Base-by-base conservation (phyloP, 2,113 vertebrate species). In the Coreoperca whiteheadi region DNA sequence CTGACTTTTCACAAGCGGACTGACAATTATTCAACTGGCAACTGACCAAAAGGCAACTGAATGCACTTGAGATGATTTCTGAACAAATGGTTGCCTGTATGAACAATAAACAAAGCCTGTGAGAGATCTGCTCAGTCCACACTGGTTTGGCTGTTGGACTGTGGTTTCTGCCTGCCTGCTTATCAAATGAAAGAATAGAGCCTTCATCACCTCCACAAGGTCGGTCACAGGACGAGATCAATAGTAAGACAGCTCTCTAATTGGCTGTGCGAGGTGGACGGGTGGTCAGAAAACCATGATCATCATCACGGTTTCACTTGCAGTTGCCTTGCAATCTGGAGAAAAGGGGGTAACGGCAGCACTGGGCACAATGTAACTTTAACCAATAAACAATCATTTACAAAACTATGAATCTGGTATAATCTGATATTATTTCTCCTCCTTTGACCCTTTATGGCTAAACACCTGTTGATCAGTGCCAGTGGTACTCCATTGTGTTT, bases 111-210 rank as follows among this genome's bases (percentile, higher is more conserved):
- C 25, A 51, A 51, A 70, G 41, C 20, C 48, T 37, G 9, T 48
- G 46, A 37, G 46, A 15, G 18, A 30, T 28, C 56, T 25, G 69
- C 63, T 68, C 25, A 25, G 34, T 51, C 64, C 0, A 3, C 53
- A 0, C 23, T 53, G 32, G 53, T 61, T 10, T 53, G 60, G 18
- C 72, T 41, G 50, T 21, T 60, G 32, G 12, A 39, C 51, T 28
- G 34, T 0, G 37, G 71, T 84, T 66, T 74, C 20, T 66, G 64
- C 8, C 41, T n/a, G 56, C 76, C 74, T 82, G 81, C n/a, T 81
- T 63, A 90, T 84, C 70, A 84, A 70, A 70, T 75, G 56, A 75
- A 48, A 56, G 6, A 50, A 23, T 65, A 61, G 50, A 48, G 66
- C 3, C 41, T 28, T 78, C 60, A 74, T 84, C 77, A 72, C 48